These are phyloP conservation scores for Oligia strigilis DNA, from an alignment of 2,888 invertebrate genomes.

Conservation along the genomic window DNA sequence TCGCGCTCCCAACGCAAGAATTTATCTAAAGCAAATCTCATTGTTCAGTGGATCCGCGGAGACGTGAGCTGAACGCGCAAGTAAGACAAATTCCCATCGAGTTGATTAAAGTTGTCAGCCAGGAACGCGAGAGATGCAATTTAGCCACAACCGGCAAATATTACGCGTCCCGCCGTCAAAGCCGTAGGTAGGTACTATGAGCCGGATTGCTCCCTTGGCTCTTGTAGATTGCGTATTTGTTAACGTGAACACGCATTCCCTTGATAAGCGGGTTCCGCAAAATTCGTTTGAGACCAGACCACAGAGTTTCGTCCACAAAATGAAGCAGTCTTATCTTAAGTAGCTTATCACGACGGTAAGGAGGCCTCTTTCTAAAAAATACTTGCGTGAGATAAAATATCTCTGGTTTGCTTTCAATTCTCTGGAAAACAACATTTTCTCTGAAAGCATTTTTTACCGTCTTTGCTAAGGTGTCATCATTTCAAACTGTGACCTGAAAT, in stretches of 20 bases:
- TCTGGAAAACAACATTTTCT: not conserved
- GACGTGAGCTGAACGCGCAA: conserved; percentile 85
- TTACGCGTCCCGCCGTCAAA: conserved; percentile 64
- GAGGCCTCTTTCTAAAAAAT: conserved; percentile 34
- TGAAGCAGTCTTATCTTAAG: conserved; percentile 56
- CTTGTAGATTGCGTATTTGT: conserved; percentile 65
- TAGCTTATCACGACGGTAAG: conserved; percentile 47
- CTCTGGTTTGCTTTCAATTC: not conserved
- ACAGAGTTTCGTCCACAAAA: conserved; percentile 49
- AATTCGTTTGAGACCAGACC: conserved; percentile 50
- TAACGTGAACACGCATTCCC: conserved; percentile 58
- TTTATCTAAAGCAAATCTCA: conserved; percentile 86
- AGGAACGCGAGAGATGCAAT: conserved; percentile 81
- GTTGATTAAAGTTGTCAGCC: conserved; percentile 88
- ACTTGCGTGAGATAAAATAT: conserved; percentile 36
- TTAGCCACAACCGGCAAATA: conserved; percentile 74
- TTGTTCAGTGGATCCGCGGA: conserved; percentile 82
- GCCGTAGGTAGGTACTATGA: conserved; percentile 43
- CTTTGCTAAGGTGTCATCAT: conserved; percentile 2
- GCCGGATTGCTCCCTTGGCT: conserved; percentile 58
- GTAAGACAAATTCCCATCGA: conserved; percentile 87
- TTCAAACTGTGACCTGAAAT: not conserved
- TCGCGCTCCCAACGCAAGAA: conserved; percentile 74
- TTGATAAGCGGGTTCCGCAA: conserved; percentile 50
- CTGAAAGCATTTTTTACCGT: not conserved